phyloP scores from a whole-genome alignment of 2,888 invertebrate species.

The Neoascia interrupta region DNA sequence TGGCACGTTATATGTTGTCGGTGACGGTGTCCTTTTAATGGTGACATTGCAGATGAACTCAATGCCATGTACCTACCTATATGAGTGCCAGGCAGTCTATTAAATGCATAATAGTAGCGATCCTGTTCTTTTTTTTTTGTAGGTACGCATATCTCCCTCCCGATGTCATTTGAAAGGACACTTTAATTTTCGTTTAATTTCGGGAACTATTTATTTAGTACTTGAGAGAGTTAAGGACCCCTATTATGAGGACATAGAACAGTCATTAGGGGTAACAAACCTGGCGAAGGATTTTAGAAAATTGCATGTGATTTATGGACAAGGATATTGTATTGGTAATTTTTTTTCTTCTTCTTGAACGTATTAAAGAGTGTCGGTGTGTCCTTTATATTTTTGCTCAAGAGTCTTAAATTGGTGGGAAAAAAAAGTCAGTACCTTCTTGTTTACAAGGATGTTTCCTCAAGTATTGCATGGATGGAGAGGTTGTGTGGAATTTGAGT shows the following conservation, averaged over 20 bases:
- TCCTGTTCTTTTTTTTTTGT: conserved; percentile 51
- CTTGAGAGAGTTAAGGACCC: conserved; percentile 50
- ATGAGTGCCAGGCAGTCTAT: conserved; percentile 64
- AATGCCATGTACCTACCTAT: no score
- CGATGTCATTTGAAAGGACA: conserved; percentile 48
- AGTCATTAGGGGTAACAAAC: conserved; percentile 79
- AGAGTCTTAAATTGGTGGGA: no score
- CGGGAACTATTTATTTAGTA: conserved; percentile 64
- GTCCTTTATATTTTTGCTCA: no score
- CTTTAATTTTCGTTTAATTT: conserved; percentile 68
- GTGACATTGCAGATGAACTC: conserved; percentile 68
- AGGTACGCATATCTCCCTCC: no score
- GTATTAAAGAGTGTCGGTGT: no score
- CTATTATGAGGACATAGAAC: conserved; percentile 72
- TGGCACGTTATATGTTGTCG: conserved; percentile 1
- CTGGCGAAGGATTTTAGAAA: conserved; percentile 78
- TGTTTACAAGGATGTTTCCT: no score
- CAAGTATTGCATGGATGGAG: no score
- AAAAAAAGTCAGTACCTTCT: no score
- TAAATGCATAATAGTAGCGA: conserved; percentile 53
- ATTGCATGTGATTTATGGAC: conserved; percentile 66
- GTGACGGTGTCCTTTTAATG: conserved; percentile 65
- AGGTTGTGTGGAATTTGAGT: no score
- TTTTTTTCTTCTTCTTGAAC: no score
- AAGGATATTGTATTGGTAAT: conserved; percentile 7